Evolutionary conservation across 2,888 invertebrate species (phyloP).

Genomic region (Xestia ashworthii): DNA sequence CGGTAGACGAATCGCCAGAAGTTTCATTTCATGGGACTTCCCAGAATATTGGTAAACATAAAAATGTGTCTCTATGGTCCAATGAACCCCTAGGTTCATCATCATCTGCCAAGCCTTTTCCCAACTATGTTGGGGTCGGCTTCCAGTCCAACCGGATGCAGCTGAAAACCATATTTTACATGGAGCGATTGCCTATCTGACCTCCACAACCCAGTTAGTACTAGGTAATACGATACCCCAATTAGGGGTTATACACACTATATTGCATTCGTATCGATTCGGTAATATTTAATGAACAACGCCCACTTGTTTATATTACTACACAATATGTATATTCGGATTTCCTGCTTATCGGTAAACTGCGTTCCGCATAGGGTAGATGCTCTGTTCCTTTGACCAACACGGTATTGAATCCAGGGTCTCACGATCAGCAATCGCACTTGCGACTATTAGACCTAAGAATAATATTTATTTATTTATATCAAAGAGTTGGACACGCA

Average conservation of each 20-base stretch:
- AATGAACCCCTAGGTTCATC: too few relatives aligned
- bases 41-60: neutral
- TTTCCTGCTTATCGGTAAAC: neutral
- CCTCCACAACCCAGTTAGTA: too few relatives aligned
- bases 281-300: neutral
- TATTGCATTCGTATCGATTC: neutral
- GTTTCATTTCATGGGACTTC: neutral
- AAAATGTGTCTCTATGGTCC: neutral
- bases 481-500: too few relatives aligned
- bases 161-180: too few relatives aligned
- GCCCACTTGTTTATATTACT: neutral
- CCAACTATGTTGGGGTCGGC: too few relatives aligned
- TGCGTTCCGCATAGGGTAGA: neutral
- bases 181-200: too few relatives aligned
- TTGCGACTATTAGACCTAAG: neutral
- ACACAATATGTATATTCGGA: neutral
- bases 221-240: neutral
- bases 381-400: neutral
- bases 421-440: neutral
- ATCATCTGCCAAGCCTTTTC: neutral
- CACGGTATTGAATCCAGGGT: neutral
- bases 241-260: neutral
- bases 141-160: too few relatives aligned
- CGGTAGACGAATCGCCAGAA: neutral
- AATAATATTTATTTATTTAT: neutral